Evolutionary conservation across 2,888 invertebrate genomes (phyloP).

Genomic region (Dynastes maya): DNA sequence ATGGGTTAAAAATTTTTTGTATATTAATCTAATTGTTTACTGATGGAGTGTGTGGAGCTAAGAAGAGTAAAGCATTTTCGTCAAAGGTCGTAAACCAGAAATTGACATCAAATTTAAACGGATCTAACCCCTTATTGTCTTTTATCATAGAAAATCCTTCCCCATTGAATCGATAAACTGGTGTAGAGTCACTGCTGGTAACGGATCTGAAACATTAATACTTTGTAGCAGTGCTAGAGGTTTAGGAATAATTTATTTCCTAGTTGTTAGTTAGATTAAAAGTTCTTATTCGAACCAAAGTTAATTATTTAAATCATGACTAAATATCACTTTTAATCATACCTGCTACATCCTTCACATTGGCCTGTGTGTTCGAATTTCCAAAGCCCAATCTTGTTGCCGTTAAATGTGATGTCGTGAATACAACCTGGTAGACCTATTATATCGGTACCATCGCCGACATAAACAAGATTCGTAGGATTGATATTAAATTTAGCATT

Average conservation of each 20-base stretch:
- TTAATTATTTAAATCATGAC: too few species aligned
- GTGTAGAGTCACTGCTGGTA: constrained; percentile 16
- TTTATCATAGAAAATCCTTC: constrained; percentile 60
- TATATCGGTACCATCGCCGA: constrained; percentile 62
- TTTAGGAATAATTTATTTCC: constrained; percentile 29
- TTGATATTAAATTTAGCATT: constrained; percentile 52
- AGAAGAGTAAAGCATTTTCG: constrained; percentile 89
- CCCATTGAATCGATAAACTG: constrained; percentile 58
- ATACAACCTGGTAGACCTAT: constrained; percentile 84
- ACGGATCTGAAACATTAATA: constrained; percentile 10
- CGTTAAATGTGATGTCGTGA: constrained; percentile 85
- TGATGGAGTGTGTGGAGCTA: constrained; percentile 79
- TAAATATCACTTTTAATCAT: background rate
- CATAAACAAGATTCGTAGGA: constrained; percentile 53
- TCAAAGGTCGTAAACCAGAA: constrained; percentile 88
- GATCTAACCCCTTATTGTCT: constrained; percentile 42
- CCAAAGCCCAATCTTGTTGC: constrained; percentile 88
- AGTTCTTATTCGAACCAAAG: too few species aligned
- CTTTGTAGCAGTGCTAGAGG: constrained; percentile 43
- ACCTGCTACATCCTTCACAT: constrained; percentile 44
- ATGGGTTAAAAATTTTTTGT: background rate
- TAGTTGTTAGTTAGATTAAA: too few species aligned
- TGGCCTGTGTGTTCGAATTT: constrained; percentile 82
- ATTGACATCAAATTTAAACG: constrained; percentile 55
- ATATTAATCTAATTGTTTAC: constrained; percentile 29